Evolutionary conservation across 1,140 invertebrate genomes (phyloP), one percentile per base, ranked within the genome.

Genomic region (Atopsyche davidsoni): DNA sequence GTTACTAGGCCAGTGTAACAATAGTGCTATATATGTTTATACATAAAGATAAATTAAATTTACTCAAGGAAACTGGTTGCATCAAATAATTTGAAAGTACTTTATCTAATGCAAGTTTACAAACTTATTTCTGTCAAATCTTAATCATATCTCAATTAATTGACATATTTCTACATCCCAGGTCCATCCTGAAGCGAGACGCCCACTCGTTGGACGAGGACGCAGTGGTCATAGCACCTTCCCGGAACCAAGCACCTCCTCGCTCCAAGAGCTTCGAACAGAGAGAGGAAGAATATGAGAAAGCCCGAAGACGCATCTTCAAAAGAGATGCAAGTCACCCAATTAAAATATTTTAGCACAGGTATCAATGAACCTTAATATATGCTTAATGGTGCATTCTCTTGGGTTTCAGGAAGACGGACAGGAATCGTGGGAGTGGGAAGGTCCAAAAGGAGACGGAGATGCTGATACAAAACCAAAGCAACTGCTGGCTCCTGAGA

Each of bases 211-310:
- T 87, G 59, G 88, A 90, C 56, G 85, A 89, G 14, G 55, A 57
- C 18, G 28, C 46, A 3, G 48, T 40, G 10, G 17, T 41, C 4
- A 22, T 51, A n/a, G 19, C 39, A 21, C 46, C 35, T 10, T 32
- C 25, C 9, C n/a, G 21, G 19, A n/a, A n/a, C n/a, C n/a, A n/a
- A n/a, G 35, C 32, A 2, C 22, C 45, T 7, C 75, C 83, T 44
- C 75, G 87, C 35, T 89, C 85, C 63, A 91, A 92, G 67, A 93
- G 89, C 58, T 87, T 92, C 61, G 91, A 95, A 67, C 90, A 95
- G 67, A 72, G 92, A 18, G 89, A 93, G 63, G 83, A 86, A 60
- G 88, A 92, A 55, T 93, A 93, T 66, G 86, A 91, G 60, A 81
- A 84, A 60, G 86, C 81, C 18, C 73, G 87, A 25, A 76, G 83